Evolutionary conservation across 2,797 vertebrate species (phyloP).

Genomic region (Basileuterus tristriatus): DNA sequence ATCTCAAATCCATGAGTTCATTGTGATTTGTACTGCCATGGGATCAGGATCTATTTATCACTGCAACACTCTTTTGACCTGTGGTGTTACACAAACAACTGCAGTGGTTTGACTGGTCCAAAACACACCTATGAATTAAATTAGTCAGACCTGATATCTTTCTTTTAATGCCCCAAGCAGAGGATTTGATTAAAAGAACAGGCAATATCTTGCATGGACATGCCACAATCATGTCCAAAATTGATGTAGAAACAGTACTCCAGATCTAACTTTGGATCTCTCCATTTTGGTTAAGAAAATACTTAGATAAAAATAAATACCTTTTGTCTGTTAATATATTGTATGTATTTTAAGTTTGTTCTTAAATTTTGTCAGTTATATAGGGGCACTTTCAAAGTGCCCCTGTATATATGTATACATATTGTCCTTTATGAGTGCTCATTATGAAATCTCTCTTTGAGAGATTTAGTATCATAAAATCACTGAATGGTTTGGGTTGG

Average conservation of each 20-base stretch:
- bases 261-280: neutral
- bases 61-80: neutral
- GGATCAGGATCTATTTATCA: neutral
- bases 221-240: neutral
- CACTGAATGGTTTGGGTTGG: neutral
- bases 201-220: neutral
- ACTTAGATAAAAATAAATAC: neutral
- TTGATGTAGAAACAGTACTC: neutral
- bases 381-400: neutral
- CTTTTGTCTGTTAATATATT: neutral
- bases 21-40: neutral
- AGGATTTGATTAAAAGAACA: neutral
- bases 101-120: neutral
- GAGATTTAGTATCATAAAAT: neutral
- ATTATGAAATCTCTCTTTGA: neutral
- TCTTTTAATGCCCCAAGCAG: neutral
- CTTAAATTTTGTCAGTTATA: neutral
- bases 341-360: neutral
- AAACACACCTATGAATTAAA: neutral
- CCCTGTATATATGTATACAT: no score
- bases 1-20: neutral
- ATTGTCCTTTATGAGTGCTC: neutral
- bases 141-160: neutral
- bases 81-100: neutral
- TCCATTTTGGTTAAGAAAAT: neutral